Base-by-base conservation (phyloP, 2,797 vertebrate genomes). In the Anniella stebbinsi region DNA sequence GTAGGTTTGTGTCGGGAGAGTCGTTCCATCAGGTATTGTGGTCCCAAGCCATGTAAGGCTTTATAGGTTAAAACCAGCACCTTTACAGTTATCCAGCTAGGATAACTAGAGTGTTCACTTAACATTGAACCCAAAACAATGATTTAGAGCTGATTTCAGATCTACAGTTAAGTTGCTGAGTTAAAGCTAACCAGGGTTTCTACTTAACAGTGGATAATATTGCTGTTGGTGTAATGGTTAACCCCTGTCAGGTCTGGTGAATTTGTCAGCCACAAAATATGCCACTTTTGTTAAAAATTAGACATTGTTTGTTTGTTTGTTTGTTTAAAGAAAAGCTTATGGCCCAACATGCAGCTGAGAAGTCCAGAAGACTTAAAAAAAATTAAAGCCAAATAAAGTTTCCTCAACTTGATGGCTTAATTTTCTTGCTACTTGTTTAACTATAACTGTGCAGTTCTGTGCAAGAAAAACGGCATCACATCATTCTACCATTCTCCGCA, bases 381-480 rank as follows among this genome's bases (percentile, higher is more conserved):
- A 36, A 54, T 13, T 12, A 69, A 41, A 57, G 13, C 51, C 30
- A 57, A 60, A 60, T 73, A 78, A 78, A 60, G 33, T 80, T 28
- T 80, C 51, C 36, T 86, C 57, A 18, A 38, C 13, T 86, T 87
- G 84, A 90, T 90, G 45, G 10, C 70, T 90, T 82, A 41, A 87
- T 82, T 83, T 90, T 48, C 82, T 86, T 70, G 60, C 48, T 18
- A 48, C 17, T 72, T 86, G 75, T 33, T 80, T 72, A 66, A 54
- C 69, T 28, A 15, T 72, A 89, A 80, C 30, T 82, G 45, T 41
- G 60, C 38, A 78, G 67, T 80, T 90, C 69, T 86, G 38, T 86
- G 38, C 23, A 73, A 15, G 28, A 72, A 66, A 89, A 70, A 75
- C 11, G 30, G 25, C 21, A 45, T 45, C 18, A 45, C 5, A 33